Percentiles rank a stretch among this genome's conserved stretches.
These are phyloP conservation scores for Bombus pascuorum DNA, from an alignment of 1,140 invertebrate species.

Conservation along the genomic window DNA sequence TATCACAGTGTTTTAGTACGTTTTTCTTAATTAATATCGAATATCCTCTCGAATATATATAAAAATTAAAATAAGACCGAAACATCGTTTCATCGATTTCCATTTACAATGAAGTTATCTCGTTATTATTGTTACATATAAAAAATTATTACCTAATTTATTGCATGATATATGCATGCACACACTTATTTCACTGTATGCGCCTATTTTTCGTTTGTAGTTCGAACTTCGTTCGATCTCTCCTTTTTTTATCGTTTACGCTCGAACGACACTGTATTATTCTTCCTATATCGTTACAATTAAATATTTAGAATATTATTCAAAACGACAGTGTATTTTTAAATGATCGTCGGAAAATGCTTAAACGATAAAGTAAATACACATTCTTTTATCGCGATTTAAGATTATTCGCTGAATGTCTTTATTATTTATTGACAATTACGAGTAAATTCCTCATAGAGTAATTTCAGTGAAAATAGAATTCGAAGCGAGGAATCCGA, in stretches of 20 bases:
- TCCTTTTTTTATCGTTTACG: too few relatives aligned
- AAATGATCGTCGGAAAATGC: neutral
- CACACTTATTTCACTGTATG: conserved; percentile 15
- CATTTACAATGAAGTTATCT: conserved; percentile 21
- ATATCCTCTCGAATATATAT: conserved; percentile 41
- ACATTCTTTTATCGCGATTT: neutral
- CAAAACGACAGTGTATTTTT: neutral
- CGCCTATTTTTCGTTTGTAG: neutral
- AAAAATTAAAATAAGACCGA: conserved; percentile 37
- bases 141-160: conserved; percentile 47
- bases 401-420: conserved; percentile 1
- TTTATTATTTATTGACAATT: conserved; percentile 11
- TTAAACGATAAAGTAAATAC: conserved; percentile 12
- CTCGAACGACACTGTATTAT: neutral
- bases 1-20: conserved; percentile 61
- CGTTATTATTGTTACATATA: conserved; percentile 44
- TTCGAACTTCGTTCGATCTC: neutral
- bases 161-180: conserved; percentile 47
- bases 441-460: neutral
- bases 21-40: conserved; percentile 33
- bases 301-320: neutral
- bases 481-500: conserved; percentile 57
- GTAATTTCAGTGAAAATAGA: conserved; percentile 21
- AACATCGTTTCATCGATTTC: conserved; percentile 17
- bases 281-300: neutral